phyloP scores from a whole-genome alignment of 2,797 vertebrate species.

The Myotis pilosus region DNA sequence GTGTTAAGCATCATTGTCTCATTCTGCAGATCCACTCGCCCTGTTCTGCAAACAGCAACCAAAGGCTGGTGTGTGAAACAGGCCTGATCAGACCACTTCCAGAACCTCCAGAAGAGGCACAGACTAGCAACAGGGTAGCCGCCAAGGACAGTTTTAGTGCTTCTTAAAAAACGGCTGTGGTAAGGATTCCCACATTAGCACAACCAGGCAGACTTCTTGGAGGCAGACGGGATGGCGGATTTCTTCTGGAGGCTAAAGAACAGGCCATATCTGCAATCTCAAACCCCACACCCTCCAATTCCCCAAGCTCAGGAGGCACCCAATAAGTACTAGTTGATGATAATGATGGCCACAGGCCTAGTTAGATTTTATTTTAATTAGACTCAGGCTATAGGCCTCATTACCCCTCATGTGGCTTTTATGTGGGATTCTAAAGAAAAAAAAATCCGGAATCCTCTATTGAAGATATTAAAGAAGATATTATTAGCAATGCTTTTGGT shows the following conservation, averaged over 20 bases:
- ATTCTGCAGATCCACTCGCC: neutral
- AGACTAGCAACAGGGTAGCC: conserved; percentile 2
- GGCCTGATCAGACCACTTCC: neutral
- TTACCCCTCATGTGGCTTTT: conserved; percentile 76
- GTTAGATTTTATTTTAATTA: conserved; percentile 76
- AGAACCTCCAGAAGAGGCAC: neutral
- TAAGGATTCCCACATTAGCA: conserved; percentile 66
- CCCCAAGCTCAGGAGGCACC: conserved; percentile 45
- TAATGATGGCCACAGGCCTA: conserved; percentile 72
- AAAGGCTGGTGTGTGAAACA: neutral
- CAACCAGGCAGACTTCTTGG: conserved; percentile 50
- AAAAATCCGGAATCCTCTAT: conserved; percentile 66
- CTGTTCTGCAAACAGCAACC: neutral
- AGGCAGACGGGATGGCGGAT: conserved; percentile 59
- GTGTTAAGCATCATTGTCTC: neutral
- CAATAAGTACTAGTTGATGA: conserved; percentile 71
- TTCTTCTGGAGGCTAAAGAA: conserved; percentile 65
- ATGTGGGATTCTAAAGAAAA: conserved; percentile 73
- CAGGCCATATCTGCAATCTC: conserved; percentile 44
- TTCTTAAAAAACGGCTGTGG: neutral
- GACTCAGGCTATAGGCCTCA: conserved; percentile 70
- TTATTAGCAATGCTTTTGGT: conserved; percentile 77
- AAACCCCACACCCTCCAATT: conserved; percentile 44
- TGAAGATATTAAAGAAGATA: conserved; percentile 80
- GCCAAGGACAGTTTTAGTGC: neutral